Base-by-base conservation (phyloP, 2,888 invertebrate genomes). In the Amphimallon solstitiale region DNA sequence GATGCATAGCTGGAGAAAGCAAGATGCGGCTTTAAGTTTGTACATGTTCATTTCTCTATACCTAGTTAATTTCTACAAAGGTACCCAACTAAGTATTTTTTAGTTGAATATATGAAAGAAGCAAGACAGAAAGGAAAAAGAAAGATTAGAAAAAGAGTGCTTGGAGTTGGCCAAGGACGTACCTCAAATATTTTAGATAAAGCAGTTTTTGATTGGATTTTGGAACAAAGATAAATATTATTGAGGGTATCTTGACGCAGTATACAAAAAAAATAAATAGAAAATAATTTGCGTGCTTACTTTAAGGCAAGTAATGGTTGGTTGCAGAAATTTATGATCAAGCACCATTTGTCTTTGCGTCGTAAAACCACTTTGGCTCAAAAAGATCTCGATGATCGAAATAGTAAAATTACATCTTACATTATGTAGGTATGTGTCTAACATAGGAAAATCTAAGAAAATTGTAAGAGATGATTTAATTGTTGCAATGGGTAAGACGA, bases 401-500 rank as follows among this genome's bases (percentile, higher is more conserved):
- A n/a, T n/a, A n/a, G n/a, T n/a, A 49, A 29, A 14, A 49, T 49
- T 49, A 12, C 49, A 29, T 29, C 29, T 49, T 49, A 49, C 21
- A 48, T 48, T 48, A 48, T 21, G n/a, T n/a, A n/a, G n/a, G 48
- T 48, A 48, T 19, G n/a, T n/a, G n/a, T 21, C 19, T 21, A 19
- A 48, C 19, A 48, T 9, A 48, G 9, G 21, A 21, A 48, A 48
- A 48, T 9, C 5, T 23, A 23, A 23, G 21, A 48, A 48, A 48
- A 21, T 21, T 48, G n/a, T 48, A 48, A 48, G 21, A 49, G 2
- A 29, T 4, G 12, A 29, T 49, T 49, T 34, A 49, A 49, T 29
- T 49, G 49, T 23, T 49, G 49, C 12, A 49, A 49, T 49, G n/a
- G n/a, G n/a, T n/a, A n/a, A n/a, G n/a, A 48, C 21, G 19, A 21